phyloP scores from a whole-genome alignment of 2,113 vertebrate genomes.

The Apus apus region DNA sequence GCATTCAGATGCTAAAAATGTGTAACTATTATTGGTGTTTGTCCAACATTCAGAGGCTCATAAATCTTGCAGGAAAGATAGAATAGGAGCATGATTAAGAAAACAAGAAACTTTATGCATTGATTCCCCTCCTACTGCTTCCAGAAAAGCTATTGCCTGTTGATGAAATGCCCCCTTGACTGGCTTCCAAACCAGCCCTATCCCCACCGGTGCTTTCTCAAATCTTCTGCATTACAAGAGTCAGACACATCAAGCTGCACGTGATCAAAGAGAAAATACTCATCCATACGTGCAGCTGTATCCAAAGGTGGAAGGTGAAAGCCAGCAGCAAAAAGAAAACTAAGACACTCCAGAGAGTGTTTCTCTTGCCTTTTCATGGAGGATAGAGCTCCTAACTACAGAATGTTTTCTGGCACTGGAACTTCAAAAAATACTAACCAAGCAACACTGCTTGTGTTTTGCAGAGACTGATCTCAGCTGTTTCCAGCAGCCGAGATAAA shows the following conservation, averaged over 20 bases:
- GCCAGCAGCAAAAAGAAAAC: neutral
- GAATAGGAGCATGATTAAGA: slow-evolving; percentile 27
- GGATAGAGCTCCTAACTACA: neutral
- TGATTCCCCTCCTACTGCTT: slow-evolving; percentile 25
- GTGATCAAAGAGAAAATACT: neutral
- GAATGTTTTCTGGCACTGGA: neutral
- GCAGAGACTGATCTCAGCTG: neutral
- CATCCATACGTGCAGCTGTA: neutral
- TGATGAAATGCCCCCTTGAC: slow-evolving; percentile 46
- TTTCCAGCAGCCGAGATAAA: neutral
- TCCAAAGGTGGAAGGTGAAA: neutral
- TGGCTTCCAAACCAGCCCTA: neutral
- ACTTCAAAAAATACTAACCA: neutral
- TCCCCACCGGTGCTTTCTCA: neutral
- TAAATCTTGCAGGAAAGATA: slow-evolving; percentile 57
- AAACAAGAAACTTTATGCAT: slow-evolving; percentile 38
- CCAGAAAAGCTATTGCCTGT: slow-evolving; percentile 37
- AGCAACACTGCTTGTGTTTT: neutral
- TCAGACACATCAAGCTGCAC: neutral
- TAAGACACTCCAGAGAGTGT: neutral
- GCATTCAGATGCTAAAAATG: slow-evolving; percentile 59
- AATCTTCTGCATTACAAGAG: neutral
- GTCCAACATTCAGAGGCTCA: slow-evolving; percentile 18
- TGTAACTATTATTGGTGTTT: slow-evolving; percentile 27
- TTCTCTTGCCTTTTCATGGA: neutral